Conservation (phyloP, 2,797 vertebrate species). For the Poliocrania exsul region DNA sequence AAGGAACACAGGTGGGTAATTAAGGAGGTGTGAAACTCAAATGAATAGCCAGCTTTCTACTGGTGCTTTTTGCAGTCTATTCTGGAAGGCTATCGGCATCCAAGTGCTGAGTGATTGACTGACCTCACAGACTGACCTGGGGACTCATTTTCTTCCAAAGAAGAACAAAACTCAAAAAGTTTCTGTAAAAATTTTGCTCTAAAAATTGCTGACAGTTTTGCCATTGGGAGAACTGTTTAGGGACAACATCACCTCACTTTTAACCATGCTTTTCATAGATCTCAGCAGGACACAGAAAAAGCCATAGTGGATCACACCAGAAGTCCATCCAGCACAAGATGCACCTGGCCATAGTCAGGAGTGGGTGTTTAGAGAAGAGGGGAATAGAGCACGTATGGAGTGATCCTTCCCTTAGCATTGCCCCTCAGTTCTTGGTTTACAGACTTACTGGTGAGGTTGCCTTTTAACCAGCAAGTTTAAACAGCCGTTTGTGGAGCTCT, state of each 20-base stretch:
- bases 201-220: background rate
- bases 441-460: background rate
- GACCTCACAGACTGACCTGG: constrained; percentile 57
- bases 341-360: background rate
- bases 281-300: background rate
- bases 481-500: background rate
- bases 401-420: background rate
- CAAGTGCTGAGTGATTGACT: constrained; percentile 61
- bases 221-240: background rate
- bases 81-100: constrained; percentile 50
- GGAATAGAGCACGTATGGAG: accelerated
- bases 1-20: constrained; percentile 79
- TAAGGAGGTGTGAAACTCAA: constrained; percentile 75
- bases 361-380: background rate
- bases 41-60: constrained; percentile 65
- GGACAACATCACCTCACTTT: background rate
- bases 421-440: background rate
- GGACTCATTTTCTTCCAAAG: constrained; percentile 49
- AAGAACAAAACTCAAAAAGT: constrained; percentile 28
- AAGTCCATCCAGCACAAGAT: background rate
- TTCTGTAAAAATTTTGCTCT: constrained; percentile 15
- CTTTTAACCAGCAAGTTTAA: background rate
- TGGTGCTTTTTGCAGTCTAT: background rate
- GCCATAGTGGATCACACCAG: background rate
- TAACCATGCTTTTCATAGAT: background rate